Base-by-base conservation (phyloP, 2,888 invertebrate genomes). In the Microdon myrmicae region DNA sequence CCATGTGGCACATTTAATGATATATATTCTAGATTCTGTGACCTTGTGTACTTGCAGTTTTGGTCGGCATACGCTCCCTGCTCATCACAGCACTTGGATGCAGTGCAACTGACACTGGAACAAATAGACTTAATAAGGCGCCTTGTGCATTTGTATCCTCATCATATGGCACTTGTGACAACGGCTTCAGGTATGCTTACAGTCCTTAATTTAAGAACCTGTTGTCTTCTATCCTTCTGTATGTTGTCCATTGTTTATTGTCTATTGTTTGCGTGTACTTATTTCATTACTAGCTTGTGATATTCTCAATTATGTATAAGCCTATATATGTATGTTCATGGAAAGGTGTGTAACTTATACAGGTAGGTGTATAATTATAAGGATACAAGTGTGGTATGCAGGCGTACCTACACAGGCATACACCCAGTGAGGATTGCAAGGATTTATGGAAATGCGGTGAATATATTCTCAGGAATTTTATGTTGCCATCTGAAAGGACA, bases 31-130 rank as follows among this genome's bases (percentile, higher is more conserved):
- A n/a, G n/a, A n/a, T n/a, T n/a, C n/a, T n/a, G n/a, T n/a, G n/a
- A n/a, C n/a, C n/a, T n/a, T 29, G 7, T 14, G 14, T 25, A 32
- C 67, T 71, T 82, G 80, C 53, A 92, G 90, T 91, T 92, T 79
- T 93, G 92, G 92, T 90, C 91, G 32, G 90, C 90, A 67, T 93
- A 90, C 82, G 90, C 90, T 72, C 87, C 88, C 32, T 93, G 93
- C 79, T 87, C 87, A 71, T 85, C 90, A 34, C 92, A 92, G 78
- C 88, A 90, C 78, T 87, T 89, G 72, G 92, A 93, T 75, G 90
- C 92, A 34, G 90, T 92, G 71, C 89, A 91, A 75, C 82, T 90
- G 71, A 90, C 91, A 20, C 83, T 93, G 73, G 92, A 92, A 74
- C 92, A 93, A 81, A 89, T 92, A 74, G 93, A 93, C 81, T 85